Evolutionary conservation across 1,140 invertebrate genomes (phyloP), one percentile per base, ranked within the genome.

Genomic region (Halyomorpha halys): DNA sequence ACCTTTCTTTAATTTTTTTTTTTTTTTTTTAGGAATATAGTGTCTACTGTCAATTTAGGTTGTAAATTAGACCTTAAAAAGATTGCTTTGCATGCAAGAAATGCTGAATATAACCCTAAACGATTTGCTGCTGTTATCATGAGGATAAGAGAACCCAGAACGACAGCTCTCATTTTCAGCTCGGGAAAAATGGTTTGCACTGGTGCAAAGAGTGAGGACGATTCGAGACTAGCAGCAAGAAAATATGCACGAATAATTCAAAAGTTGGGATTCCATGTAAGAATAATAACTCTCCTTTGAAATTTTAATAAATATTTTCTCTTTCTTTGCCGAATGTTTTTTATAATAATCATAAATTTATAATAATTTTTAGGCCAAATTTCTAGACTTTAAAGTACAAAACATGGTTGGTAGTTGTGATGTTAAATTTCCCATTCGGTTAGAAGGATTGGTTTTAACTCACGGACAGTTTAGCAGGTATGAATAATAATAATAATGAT

Each of bases 181-280:
- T 98, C 96, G 47, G 97, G 97, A 0, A 99, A 99, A 83, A 99
- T 99, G 97, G 97, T 99, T 0, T 99, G 97, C 75, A 99, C 97
- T 1, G 97, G 97, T 19, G 97, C 97, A 0, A 99, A 99, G 80
- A 98, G 94, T 81, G 97, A 99, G 80, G 95, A 98, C 72, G 89
- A 95, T 73, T 98, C 95, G 0, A 81, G 94, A 70, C 77, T 99
- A 66, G 97, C 97, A 61, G 97, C 96, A 3, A 82, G 97, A 72
- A 99, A 99, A 78, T 99, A 98, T 81, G 97, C 97, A 19, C 82
- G 97, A 72, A 99, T 99, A 76, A 96, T 99, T 66, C 97, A 99
- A 74, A 99, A 99, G 77, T 78, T 99, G 25, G 96, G 95, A 63
- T 98, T 98, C 81, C 81, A 86, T n/a, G 92, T 93, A 79, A 39